A percentile compares a stretch with the other conserved stretches of the same genome.
Conservation (phyloP, 2,888 invertebrate species). For the Ferrisia virgata region DNA sequence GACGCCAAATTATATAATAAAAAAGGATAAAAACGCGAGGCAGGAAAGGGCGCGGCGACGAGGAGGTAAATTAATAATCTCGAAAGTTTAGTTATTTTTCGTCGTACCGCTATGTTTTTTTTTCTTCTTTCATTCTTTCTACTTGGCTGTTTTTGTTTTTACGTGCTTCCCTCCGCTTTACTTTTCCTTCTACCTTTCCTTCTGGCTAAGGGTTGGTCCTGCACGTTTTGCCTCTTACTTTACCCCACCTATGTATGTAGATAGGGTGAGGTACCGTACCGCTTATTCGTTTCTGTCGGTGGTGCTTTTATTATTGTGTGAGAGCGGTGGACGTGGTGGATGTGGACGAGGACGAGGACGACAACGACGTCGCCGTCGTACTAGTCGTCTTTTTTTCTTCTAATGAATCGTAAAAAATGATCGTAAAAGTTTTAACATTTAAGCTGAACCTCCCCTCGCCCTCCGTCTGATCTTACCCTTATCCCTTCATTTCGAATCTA, state of each 20-base stretch:
- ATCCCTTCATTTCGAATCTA: no score
- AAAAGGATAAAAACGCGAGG: not conserved
- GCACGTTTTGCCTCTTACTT: no score
- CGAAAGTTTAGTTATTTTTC: constrained; percentile 26
- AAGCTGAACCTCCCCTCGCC: not conserved
- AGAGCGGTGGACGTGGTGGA: not conserved
- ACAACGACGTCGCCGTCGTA: not conserved
- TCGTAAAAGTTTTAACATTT: constrained; percentile 28
- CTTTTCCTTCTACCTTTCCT: no score
- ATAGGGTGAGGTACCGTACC: no score
- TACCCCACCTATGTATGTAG: no score
- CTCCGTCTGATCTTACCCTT: no score
- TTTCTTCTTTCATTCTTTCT: not conserved
- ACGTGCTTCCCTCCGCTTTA: not conserved
- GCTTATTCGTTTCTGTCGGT: not conserved
- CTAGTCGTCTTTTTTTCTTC: not conserved
- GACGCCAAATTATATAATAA: constrained; percentile 22
- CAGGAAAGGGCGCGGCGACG: constrained; percentile 4
- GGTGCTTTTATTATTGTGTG: not conserved
- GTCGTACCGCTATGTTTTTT: not conserved
- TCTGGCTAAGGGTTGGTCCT: no score
- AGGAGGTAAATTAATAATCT: constrained; percentile 27
- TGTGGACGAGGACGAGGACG: not conserved
- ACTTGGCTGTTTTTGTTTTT: not conserved
- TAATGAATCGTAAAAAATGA: constrained; percentile 30